phyloP scores from a whole-genome alignment of 1,140 invertebrate species.

The Rhyzopertha dominica region DNA sequence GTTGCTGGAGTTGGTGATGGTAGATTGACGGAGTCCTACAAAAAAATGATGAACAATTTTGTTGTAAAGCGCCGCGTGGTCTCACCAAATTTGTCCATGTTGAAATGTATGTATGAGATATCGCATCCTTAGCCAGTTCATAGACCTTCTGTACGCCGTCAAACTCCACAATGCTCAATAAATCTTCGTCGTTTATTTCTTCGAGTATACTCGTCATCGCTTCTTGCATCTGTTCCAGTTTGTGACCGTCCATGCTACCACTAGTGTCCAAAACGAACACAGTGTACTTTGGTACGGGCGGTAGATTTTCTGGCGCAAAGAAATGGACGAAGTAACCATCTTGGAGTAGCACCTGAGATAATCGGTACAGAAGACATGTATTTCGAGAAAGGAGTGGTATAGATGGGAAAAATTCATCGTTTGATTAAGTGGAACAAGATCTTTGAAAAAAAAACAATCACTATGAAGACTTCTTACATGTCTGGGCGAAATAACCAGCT shows the following conservation, averaged over 20 bases:
- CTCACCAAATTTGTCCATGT: no score
- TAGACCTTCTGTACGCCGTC: conserved; percentile 50
- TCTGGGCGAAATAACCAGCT: no score
- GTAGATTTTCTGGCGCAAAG: conserved; percentile 56
- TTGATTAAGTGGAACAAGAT: no score
- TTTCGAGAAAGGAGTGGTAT: no score
- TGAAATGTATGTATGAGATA: no score
- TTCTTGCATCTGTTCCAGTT: conserved; percentile 58
- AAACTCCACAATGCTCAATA: conserved; percentile 63
- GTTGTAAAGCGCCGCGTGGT: no score
- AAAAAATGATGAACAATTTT: no score
- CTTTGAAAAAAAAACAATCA: no score
- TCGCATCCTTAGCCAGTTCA: conserved; percentile 16
- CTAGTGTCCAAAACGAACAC: conserved; percentile 67
- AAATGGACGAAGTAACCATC: conserved; percentile 74
- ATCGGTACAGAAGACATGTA: not conserved
- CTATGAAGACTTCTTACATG: no score
- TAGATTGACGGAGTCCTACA: no score
- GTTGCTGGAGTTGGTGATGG: no score
- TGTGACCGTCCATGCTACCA: conserved; percentile 62
- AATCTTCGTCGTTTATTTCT: conserved; percentile 57
- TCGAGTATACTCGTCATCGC: conserved; percentile 63
- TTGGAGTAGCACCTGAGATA: conserved; percentile 48
- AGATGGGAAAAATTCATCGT: no score
- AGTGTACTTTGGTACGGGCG: conserved; percentile 60